Evolutionary conservation across 92 coral and sea anemone genomes (phyloP).

Genomic region (Virgularia gustaviana): DNA sequence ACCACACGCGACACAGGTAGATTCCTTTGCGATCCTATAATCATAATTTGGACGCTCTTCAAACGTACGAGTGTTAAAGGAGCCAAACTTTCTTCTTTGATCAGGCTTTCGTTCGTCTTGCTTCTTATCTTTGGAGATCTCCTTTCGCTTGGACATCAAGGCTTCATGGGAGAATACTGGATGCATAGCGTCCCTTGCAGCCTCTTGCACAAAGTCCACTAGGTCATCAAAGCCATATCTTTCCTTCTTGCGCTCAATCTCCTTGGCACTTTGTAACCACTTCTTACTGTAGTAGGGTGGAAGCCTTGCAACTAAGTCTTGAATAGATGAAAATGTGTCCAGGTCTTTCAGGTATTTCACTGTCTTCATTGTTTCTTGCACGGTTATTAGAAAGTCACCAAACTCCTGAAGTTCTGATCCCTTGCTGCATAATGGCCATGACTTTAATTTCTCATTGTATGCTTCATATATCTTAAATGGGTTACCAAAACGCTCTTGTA

Average conservation of each 20-base stretch:
- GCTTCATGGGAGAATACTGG: constrained; percentile 62
- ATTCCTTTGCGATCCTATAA: background rate
- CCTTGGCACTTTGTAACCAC: constrained; percentile 63
- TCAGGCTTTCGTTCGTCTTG: background rate
- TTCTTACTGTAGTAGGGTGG: constrained; percentile 49
- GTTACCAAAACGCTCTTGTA: constrained; percentile 62
- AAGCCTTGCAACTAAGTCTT: constrained; percentile 49
- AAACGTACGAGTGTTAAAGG: constrained; percentile 4
- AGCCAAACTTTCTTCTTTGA: constrained; percentile 10
- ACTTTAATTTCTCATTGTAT: background rate
- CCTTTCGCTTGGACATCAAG: constrained; percentile 44
- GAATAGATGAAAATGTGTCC: constrained; percentile 50
- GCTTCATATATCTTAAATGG: constrained; percentile 60
- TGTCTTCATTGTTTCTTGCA: constrained; percentile 63
- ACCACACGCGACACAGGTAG: constrained; percentile 19
- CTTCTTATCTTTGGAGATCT: constrained; percentile 20
- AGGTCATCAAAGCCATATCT: constrained; percentile 51
- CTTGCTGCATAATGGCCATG: constrained; percentile 56
- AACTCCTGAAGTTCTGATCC: constrained; percentile 37
- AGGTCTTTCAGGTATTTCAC: constrained; percentile 61
- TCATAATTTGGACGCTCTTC: constrained; percentile 1
- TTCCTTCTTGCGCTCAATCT: constrained; percentile 38
- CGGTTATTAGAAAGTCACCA: constrained; percentile 58
- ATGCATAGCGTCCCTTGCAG: constrained; percentile 53
- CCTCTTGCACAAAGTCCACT: constrained; percentile 52